Percentiles rank a stretch among this genome's conserved stretches.
Conservation (phyloP, 2,113 vertebrate species). For the Strigops habroptila region DNA sequence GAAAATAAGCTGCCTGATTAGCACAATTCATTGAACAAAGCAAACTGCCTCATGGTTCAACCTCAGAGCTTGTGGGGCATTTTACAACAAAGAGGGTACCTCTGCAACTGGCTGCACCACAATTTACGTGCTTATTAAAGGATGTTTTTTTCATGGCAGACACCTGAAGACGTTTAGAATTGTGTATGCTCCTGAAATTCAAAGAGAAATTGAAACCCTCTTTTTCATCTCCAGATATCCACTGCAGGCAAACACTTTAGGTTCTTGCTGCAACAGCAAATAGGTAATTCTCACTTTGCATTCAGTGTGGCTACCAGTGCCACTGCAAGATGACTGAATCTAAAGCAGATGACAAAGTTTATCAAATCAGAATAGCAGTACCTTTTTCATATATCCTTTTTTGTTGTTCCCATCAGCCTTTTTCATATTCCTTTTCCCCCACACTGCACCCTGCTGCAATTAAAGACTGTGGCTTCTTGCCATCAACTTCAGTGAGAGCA, state of each 20-base stretch:
- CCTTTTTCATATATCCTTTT: neutral
- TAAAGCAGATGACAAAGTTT: neutral
- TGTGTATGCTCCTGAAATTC: neutral
- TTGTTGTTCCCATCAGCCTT: neutral
- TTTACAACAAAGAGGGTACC: neutral
- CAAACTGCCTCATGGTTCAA: neutral
- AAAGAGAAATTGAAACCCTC: neutral
- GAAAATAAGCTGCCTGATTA: neutral
- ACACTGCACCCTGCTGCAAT: neutral
- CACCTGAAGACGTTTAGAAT: neutral
- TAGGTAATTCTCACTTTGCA: neutral
- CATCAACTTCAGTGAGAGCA: neutral
- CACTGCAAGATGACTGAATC: neutral
- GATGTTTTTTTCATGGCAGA: neutral
- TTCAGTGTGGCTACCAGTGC: neutral
- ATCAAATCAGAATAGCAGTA: neutral
- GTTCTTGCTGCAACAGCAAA: neutral
- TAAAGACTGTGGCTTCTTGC: neutral
- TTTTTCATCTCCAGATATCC: neutral
- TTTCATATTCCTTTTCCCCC: accelerated
- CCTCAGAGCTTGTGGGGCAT: neutral
- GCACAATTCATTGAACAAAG: neutral
- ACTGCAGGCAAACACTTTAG: neutral
- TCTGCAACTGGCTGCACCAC: neutral
- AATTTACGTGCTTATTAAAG: neutral